Percentiles rank a stretch among this genome's conserved stretches.
Evolutionary conservation across 2,888 invertebrate genomes (phyloP).

Genomic region (Helleia helle): DNA sequence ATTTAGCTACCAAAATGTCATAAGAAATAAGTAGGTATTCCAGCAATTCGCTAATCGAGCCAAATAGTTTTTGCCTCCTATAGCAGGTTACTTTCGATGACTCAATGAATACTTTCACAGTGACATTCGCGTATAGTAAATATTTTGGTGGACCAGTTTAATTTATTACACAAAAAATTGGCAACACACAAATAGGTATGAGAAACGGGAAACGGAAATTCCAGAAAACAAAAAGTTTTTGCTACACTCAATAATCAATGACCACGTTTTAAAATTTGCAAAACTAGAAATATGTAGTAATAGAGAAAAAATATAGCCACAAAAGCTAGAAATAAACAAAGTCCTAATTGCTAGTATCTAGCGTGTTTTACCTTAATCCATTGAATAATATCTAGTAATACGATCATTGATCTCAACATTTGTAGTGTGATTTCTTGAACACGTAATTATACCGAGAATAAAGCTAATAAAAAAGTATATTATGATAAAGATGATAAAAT

Average conservation of each 20-base stretch:
- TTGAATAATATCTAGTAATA: too few species aligned
- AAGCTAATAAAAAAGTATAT: neutral
- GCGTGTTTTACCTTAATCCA: too few species aligned
- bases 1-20: conserved; percentile 33
- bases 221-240: too few species aligned
- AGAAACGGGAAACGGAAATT: conserved; percentile 10
- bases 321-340: too few species aligned
- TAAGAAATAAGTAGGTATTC: conserved; percentile 47
- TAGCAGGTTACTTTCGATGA: conserved; percentile 42
- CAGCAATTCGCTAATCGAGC: conserved; percentile 52
- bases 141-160: conserved; percentile 18
- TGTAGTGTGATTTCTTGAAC: neutral
- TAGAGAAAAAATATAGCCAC: too few species aligned
- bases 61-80: conserved; percentile 35
- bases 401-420: neutral
- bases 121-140: conserved; percentile 32
- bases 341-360: too few species aligned
- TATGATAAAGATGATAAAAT: neutral
- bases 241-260: too few species aligned
- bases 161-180: conserved; percentile 2
- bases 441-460: conserved; percentile 5
- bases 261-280: too few species aligned
- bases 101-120: conserved; percentile 53
- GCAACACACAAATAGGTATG: too few species aligned
- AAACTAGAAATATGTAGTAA: too few species aligned